A percentile compares a stretch with the other conserved stretches of the same genome.
phyloP scores from a whole-genome alignment of 1,140 invertebrate species.

The Drosophila erecta region DNA sequence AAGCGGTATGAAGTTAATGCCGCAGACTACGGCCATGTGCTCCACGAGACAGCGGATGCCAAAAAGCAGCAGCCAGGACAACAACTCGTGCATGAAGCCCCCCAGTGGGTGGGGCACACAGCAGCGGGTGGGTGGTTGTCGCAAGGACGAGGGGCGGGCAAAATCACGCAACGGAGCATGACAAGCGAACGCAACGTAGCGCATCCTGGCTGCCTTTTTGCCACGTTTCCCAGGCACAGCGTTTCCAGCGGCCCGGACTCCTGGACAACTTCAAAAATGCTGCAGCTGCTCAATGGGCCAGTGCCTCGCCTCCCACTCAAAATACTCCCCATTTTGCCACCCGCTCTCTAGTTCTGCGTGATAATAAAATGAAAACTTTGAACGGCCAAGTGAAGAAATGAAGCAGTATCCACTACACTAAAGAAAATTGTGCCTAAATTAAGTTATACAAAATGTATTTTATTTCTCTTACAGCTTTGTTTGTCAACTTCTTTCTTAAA shows the following conservation, averaged over 20 bases:
- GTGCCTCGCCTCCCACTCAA: not conserved
- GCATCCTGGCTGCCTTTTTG: slow-evolving; percentile 69
- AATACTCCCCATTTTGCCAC: slow-evolving; percentile 11
- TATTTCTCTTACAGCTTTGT: not conserved
- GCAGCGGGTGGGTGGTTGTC: slow-evolving; percentile 6
- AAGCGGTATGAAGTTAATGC: slow-evolving; percentile 63
- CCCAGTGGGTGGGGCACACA: not conserved
- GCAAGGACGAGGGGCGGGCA: slow-evolving; percentile 38
- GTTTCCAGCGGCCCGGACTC: slow-evolving; percentile 17
- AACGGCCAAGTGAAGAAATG: slow-evolving; percentile 51
- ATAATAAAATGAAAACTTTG: slow-evolving; percentile 81
- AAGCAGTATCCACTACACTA: slow-evolving; percentile 24
- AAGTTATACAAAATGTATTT: not conserved
- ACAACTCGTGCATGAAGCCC: slow-evolving; percentile 78
- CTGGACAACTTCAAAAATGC: slow-evolving; percentile 68
- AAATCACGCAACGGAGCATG: slow-evolving; percentile 80
- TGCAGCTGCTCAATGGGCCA: slow-evolving; percentile 61
- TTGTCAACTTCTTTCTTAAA: not conserved
- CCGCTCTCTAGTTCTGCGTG: slow-evolving; percentile 54
- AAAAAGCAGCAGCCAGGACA: slow-evolving; percentile 41
- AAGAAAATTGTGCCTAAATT: not conserved
- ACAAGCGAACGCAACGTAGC: slow-evolving; percentile 82
- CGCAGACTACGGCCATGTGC: slow-evolving; percentile 59
- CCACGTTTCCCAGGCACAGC: slow-evolving; percentile 33
- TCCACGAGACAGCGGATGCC: slow-evolving; percentile 54